Base-by-base conservation (phyloP, 2,113 vertebrate genomes). In the Hippocampus zosterae region DNA sequence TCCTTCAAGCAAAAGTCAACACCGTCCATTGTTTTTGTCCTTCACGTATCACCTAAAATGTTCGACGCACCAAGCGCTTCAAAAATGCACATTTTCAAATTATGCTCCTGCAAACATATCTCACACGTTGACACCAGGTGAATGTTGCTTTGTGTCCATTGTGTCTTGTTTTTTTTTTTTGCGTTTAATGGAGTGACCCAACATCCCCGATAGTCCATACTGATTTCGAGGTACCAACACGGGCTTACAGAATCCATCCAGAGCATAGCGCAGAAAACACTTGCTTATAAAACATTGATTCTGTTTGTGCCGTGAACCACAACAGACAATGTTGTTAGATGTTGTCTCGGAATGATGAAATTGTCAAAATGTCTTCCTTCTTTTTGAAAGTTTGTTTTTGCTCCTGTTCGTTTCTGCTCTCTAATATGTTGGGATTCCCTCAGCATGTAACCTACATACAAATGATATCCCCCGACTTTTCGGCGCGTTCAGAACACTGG, bases 381-480 rank as follows among this genome's bases (percentile, higher is more conserved):
- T 59, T 74, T 53, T 41, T 23, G 57, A 60, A 62, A 62, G 60
- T 73, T 64, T 55, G n/a, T 72, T 64, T 61, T 42, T 27, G 8
- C 40, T 71, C 65, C 60, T 53, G 63, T 53, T 75, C 6, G 41
- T 70, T 72, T 66, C 37, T 72, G 63, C 56, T 71, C 55, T 70
- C 16, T 61, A 27, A 0, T 71, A 29, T 65, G 25, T 42, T 64
- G 40, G 55, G 19, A 52, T 59, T 77, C 75, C 68, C 70, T 59
- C 7, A 60, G 74, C 67, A 46, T 75, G 46, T 60, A 81, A 61
- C 77, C 79, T 69, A 74, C 68, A 68, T 78, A 27, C 56, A 65
- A 19, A 60, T 29, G 27, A 60, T 48, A 18, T 33, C 21, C 13
- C 63, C 37, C 25, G 40, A 44, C 65, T 70, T 72, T 4, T 61